Conservation (phyloP, 2,113 vertebrate species). For the Ammospiza caudacuta region DNA sequence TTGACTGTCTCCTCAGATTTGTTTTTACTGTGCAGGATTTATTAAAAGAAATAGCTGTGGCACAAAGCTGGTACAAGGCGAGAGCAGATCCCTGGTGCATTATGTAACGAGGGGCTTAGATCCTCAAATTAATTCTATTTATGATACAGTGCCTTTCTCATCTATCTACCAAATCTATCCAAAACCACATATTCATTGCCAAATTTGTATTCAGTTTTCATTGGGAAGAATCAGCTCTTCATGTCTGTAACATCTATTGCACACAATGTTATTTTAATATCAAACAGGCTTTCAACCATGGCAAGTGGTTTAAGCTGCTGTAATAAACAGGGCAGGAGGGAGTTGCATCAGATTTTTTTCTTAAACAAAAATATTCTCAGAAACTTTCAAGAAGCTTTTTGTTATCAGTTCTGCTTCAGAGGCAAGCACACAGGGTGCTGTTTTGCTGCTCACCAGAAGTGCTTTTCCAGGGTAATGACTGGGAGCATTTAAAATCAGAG, state of each 20-base stretch:
- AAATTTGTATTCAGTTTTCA: not conserved
- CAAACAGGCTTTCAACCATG: not conserved
- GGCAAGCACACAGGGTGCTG: not conserved
- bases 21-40: not conserved
- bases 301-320: not conserved
- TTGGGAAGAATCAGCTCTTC: not conserved
- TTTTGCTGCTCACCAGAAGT: not conserved
- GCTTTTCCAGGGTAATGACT: slow-evolving; percentile 34
- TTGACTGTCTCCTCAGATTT: slow-evolving; percentile 38
- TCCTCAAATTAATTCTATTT: not conserved
- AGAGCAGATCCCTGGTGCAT: not conserved
- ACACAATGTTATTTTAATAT: not conserved
- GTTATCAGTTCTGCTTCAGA: not conserved
- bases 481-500: slow-evolving; percentile 39
- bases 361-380: not conserved
- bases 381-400: not conserved
- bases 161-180: not conserved
- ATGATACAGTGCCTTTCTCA: not conserved
- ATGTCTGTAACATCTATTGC: not conserved
- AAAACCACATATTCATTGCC: not conserved
- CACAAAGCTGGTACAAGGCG: not conserved
- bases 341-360: not conserved
- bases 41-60: not conserved
- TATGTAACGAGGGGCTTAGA: not conserved
- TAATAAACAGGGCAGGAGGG: not conserved